Conservation (phyloP, 2,797 vertebrate genomes). For the Chrosomus eos region DNA sequence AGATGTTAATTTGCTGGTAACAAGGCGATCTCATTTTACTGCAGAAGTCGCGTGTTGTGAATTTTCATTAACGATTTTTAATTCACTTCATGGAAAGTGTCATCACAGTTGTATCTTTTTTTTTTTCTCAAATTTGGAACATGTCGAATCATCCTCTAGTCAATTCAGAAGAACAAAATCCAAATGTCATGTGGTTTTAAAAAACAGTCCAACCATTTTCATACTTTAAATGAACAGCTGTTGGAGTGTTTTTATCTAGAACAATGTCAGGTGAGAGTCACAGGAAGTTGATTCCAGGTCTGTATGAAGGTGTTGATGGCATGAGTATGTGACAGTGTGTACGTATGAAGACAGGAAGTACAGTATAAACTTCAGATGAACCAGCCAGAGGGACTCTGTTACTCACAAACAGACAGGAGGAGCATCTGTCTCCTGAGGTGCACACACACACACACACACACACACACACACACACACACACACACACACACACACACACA, state of each 20-base stretch:
- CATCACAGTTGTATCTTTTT: not conserved
- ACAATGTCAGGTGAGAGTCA: not conserved
- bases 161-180: not conserved
- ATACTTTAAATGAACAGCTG: not conserved
- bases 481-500: not conserved
- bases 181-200: not conserved
- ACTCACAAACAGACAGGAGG: slow-evolving; percentile 44
- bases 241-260: not conserved
- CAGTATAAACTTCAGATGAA: slow-evolving; percentile 31
- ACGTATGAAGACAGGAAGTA: not conserved
- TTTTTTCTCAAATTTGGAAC: not conserved
- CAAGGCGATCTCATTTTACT: not conserved
- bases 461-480: not conserved
- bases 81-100: not conserved
- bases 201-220: no score
- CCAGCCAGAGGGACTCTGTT: not conserved
- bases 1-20: not conserved
- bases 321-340: not conserved
- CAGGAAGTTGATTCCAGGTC: not conserved
- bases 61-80: not conserved
- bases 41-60: not conserved
- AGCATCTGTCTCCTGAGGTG: slow-evolving; percentile 54
- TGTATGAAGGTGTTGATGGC: not conserved
- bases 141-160: not conserved
- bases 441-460: not conserved